Evolutionary conservation across 2,888 invertebrate genomes (phyloP).

Genomic region (Philopedon plagiatum): DNA sequence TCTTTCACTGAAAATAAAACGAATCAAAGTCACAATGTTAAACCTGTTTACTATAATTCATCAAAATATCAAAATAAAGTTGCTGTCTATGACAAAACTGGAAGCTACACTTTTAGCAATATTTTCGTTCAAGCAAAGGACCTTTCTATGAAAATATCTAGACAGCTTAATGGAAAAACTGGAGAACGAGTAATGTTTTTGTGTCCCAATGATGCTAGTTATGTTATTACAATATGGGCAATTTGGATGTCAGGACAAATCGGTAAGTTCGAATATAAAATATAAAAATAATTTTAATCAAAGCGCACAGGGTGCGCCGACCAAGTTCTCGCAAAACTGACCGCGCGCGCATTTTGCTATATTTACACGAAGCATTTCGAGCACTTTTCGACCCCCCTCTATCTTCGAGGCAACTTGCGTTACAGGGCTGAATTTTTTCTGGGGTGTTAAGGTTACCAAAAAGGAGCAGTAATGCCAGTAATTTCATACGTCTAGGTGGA

Average conservation of each 20-base stretch:
- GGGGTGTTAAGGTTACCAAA: too few species aligned
- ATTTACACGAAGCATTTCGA: too few species aligned
- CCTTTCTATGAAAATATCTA: conserved; percentile 76
- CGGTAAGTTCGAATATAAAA: conserved; percentile 69
- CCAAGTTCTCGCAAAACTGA: too few species aligned
- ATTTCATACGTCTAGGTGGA: too few species aligned
- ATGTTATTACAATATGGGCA: conserved; percentile 87
- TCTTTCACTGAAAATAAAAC: background rate
- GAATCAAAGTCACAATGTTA: conserved; percentile 8
- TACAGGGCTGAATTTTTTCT: too few species aligned
- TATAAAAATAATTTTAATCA: background rate
- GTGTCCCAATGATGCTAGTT: conserved; percentile 84
- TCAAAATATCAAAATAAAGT: conserved; percentile 74
- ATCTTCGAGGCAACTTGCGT: too few species aligned
- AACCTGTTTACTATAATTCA: conserved; percentile 74
- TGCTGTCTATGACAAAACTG: conserved; percentile 81
- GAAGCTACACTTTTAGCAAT: conserved; percentile 81
- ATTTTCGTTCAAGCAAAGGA: conserved; percentile 77
- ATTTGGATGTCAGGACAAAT: conserved; percentile 92
- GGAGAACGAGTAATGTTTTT: conserved; percentile 80
- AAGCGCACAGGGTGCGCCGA: background rate
- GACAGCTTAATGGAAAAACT: conserved; percentile 71
- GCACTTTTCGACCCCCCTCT: too few species aligned
- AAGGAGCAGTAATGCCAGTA: too few species aligned
- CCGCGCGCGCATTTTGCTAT: too few species aligned